A percentile compares a stretch with the other conserved stretches of the same genome.
Conservation (phyloP, 2,888 invertebrate species). For the Lithophane ornitopus region DNA sequence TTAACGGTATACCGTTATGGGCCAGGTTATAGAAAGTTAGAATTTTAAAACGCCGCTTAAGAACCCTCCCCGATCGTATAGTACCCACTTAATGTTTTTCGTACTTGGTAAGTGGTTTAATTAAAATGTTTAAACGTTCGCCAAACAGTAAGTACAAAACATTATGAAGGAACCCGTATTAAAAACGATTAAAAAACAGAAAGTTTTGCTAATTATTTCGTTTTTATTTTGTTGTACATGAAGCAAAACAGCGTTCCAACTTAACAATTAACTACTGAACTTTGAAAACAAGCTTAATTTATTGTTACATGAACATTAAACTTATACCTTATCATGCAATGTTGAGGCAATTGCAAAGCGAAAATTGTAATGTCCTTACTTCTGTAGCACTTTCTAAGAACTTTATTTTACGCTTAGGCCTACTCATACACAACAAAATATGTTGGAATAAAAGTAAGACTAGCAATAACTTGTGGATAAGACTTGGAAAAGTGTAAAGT, state of each 20-base stretch:
- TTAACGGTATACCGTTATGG: constrained; percentile 47
- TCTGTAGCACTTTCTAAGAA: not conserved
- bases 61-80: constrained; percentile 69
- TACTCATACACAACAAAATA: not conserved
- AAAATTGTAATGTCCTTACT: constrained; percentile 40
- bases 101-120: constrained; percentile 79
- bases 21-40: constrained; percentile 67
- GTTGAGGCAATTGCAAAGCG: constrained; percentile 11
- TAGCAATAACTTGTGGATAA: too few species aligned
- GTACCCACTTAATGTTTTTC: constrained; percentile 71
- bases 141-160: constrained; percentile 73
- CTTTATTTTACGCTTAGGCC: not conserved
- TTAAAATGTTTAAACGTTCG: constrained; percentile 81
- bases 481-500: not conserved
- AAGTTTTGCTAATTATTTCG: constrained; percentile 55
- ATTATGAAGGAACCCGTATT: constrained; percentile 57
- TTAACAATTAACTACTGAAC: constrained; percentile 54
- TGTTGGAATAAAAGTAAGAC: not conserved
- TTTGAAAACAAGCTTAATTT: constrained; percentile 57
- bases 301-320: constrained; percentile 58
- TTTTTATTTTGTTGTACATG: constrained; percentile 58
- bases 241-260: constrained; percentile 45
- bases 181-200: constrained; percentile 58
- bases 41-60: constrained; percentile 65
- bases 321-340: constrained; percentile 51